These are phyloP conservation scores for Stictonetta naevosa DNA, from an alignment of 2,113 vertebrate genomes.

Conservation along the genomic window DNA sequence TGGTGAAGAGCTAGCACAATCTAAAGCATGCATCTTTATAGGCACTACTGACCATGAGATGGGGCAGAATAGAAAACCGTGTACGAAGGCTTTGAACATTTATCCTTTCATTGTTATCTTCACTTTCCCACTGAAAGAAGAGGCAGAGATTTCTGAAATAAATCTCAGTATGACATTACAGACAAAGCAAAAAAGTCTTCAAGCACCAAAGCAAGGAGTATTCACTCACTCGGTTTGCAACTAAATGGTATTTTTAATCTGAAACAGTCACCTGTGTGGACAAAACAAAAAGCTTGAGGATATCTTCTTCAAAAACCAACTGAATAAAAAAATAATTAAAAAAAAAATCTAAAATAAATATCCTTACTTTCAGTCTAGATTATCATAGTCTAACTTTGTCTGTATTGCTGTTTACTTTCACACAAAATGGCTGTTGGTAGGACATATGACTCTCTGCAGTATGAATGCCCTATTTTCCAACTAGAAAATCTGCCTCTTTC, in stretches of 20 bases:
- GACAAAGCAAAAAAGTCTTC: neutral
- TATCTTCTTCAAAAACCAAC: neutral
- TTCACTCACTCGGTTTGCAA: neutral
- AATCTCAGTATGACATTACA: neutral
- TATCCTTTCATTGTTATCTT: neutral
- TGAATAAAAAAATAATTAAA: neutral
- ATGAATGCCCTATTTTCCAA: constrained; percentile 17
- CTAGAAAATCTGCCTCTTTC: constrained; percentile 30
- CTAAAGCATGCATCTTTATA: neutral
- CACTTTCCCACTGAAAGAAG: neutral
- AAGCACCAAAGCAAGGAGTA: neutral
- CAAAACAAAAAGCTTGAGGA: neutral
- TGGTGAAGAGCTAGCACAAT: neutral
- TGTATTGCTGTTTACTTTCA: neutral
- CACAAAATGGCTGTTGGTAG: neutral
- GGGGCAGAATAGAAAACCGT: neutral
- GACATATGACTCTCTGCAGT: neutral
- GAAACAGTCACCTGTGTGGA: neutral
- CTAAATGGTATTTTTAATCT: neutral
- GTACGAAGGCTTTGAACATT: neutral
- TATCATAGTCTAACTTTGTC: neutral
- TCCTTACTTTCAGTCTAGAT: neutral
- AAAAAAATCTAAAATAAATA: neutral
- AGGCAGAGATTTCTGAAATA: neutral
- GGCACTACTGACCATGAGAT: neutral